These are phyloP conservation scores for Gymnocheta viridis DNA, from an alignment of 2,888 invertebrate genomes.

Conservation along the genomic window DNA sequence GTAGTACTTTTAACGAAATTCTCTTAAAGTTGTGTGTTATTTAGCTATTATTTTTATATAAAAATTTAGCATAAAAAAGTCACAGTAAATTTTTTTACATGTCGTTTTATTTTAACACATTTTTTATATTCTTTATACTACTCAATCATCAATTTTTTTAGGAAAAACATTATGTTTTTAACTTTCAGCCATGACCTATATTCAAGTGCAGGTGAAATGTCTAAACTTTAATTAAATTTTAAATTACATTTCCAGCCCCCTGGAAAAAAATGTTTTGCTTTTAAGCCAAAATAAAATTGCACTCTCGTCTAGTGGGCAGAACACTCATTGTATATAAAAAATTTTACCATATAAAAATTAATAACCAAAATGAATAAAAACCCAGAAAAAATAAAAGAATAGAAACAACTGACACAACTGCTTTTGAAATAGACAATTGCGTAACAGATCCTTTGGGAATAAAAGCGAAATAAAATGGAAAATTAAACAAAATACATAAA, in stretches of 20 bases:
- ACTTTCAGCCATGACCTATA: slow-evolving; percentile 7
- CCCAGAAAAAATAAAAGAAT: not conserved
- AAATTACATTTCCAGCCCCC: not conserved
- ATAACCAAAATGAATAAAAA: not conserved
- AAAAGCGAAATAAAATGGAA: not conserved
- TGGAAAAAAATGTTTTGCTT: not conserved
- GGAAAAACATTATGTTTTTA: too few relatives aligned
- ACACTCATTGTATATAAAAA: slow-evolving; percentile 7
- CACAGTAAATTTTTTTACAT: too few relatives aligned
- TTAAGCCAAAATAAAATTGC: not conserved
- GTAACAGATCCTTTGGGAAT: slow-evolving; percentile 46
- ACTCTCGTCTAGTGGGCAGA: not conserved
- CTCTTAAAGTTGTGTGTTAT: too few relatives aligned
- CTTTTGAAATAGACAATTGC: slow-evolving; percentile 40
- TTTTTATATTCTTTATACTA: too few relatives aligned
- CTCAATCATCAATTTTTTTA: not conserved
- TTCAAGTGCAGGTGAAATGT: not conserved
- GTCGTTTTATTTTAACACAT: too few relatives aligned
- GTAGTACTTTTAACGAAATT: too few relatives aligned
- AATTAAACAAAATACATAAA: not conserved
- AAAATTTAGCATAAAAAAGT: too few relatives aligned
- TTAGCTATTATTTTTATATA: too few relatives aligned
- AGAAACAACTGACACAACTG: slow-evolving; percentile 1
- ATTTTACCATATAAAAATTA: not conserved
- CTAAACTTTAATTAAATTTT: slow-evolving; percentile 29